Base-by-base conservation (phyloP, 2,113 vertebrate species). In the Brienomyrus longianalis region DNA sequence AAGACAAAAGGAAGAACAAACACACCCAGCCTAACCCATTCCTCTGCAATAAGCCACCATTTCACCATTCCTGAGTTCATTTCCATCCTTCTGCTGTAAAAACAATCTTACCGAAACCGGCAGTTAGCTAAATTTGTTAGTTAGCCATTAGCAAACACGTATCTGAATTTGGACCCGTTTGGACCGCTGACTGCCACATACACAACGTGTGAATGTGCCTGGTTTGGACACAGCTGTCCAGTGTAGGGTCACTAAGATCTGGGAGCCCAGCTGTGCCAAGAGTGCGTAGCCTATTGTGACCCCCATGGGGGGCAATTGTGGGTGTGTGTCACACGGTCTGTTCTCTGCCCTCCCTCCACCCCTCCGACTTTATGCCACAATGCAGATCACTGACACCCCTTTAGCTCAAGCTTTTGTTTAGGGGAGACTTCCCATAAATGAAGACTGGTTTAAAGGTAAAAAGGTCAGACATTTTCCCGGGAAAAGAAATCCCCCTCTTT, bases 381-480 rank as follows among this genome's bases (percentile, higher is more conserved):
- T 88, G 85, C 90, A 91, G 93, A 95, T 96, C 93, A 95, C 93
- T 91, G 89, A 89, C 89, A 94, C 95, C 94, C 95, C 94, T 95
- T 96, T 96, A 94, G 93, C 92, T 89, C 92, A 89, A 93, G 88
- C 93, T 92, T 93, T 93, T 91, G 91, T 54, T 15, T 56, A 77
- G 83, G 84, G 92, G 50, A 54, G 9, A 51, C 48, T 90, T 92
- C 83, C 52, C 90, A 59, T 88, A 92, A 92, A 89, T 83, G 62
- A 86, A 90, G 89, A 83, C n/a, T 89, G 19, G 77, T 89, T 91
- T 92, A 92, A 92, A 93, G 92, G 92, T 50, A 70, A 70, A 70
- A 31, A 70, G 62, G 62, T 70, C 62, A 43, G 89, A 51, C 70
- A 19, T 90, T 91, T 91, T 91, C 88, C 91, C 90, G 88, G 92